phyloP scores from a whole-genome alignment of 1,140 invertebrate species.

The Leptopilina boulardi region DNA sequence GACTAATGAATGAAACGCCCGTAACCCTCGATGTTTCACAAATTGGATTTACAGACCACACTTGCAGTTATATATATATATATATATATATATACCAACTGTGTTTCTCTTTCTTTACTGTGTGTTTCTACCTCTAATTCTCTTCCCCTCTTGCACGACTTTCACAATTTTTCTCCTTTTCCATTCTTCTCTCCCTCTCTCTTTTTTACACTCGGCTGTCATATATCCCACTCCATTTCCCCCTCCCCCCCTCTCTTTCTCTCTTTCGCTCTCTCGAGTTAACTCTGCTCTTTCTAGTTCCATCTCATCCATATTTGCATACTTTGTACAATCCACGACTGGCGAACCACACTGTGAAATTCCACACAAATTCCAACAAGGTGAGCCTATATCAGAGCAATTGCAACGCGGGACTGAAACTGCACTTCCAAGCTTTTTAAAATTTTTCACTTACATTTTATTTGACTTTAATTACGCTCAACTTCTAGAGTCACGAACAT shows the following conservation, averaged over 20 bases:
- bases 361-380: constrained; percentile 42
- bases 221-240: constrained; percentile 29
- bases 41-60: constrained; percentile 67
- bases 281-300: constrained; percentile 27
- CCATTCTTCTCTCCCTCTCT: not conserved
- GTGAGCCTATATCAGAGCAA: constrained; percentile 47
- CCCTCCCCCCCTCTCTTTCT: not conserved
- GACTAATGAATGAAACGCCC: constrained; percentile 65
- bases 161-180: not conserved
- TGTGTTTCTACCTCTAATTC: not conserved
- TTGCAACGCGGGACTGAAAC: constrained; percentile 37
- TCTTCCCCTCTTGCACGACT: not conserved
- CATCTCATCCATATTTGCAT: constrained; percentile 58
- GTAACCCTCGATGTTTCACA: constrained; percentile 56
- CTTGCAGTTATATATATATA: constrained; percentile 51
- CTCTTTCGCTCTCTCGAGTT: not conserved
- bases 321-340: constrained; percentile 54
- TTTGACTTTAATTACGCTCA: not conserved
- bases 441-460: constrained; percentile 12
- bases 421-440: not conserved
- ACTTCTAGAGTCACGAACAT: not conserved
- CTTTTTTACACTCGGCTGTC: not conserved
- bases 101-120: not conserved
- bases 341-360: constrained; percentile 39
- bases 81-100: no score